Percentiles rank a stretch among this genome's conserved stretches.
Conservation (phyloP, 2,888 invertebrate species). For the Stenotaenia linearis region DNA sequence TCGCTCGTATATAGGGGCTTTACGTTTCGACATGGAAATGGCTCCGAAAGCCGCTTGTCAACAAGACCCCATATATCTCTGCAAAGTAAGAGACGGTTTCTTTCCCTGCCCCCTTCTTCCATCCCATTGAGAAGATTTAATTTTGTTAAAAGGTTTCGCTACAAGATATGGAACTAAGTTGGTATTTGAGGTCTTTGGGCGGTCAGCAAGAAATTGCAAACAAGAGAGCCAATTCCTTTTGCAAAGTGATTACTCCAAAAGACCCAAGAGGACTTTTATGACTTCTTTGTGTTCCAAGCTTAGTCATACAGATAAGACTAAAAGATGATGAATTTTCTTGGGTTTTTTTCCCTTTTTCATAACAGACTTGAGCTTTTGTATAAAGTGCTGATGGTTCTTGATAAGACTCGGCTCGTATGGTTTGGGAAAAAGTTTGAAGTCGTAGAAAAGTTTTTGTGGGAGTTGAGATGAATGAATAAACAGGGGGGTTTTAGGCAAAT, state of each 20-base stretch:
- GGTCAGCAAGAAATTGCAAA: slow-evolving; percentile 26
- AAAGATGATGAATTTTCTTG: slow-evolving; percentile 1
- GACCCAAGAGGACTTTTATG: slow-evolving; percentile 20
- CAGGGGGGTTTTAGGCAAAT: background rate
- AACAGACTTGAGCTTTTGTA: background rate
- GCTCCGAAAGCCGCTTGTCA: slow-evolving; percentile 26
- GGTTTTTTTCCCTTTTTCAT: background rate
- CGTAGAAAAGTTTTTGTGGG: background rate
- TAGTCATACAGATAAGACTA: slow-evolving; percentile 13
- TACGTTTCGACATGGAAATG: slow-evolving; percentile 13
- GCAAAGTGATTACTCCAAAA: slow-evolving; percentile 19
- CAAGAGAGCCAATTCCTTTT: slow-evolving; percentile 26
- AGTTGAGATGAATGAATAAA: background rate
- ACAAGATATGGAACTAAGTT: slow-evolving; percentile 1
- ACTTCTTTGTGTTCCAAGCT: slow-evolving; percentile 1
- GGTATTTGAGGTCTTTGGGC: slow-evolving; percentile 26
- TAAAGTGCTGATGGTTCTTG: slow-evolving; percentile 11
- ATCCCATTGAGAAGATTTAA: slow-evolving; percentile 8
- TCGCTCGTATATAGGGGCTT: background rate
- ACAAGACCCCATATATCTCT: slow-evolving; percentile 19
- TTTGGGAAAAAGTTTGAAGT: background rate
- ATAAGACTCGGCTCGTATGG: background rate
- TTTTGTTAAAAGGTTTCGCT: slow-evolving; percentile 19
- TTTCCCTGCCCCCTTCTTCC: background rate
- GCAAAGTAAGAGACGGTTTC: slow-evolving; percentile 6